phyloP scores from a whole-genome alignment of 2,888 invertebrate species.

The Heteropelma amictum region DNA sequence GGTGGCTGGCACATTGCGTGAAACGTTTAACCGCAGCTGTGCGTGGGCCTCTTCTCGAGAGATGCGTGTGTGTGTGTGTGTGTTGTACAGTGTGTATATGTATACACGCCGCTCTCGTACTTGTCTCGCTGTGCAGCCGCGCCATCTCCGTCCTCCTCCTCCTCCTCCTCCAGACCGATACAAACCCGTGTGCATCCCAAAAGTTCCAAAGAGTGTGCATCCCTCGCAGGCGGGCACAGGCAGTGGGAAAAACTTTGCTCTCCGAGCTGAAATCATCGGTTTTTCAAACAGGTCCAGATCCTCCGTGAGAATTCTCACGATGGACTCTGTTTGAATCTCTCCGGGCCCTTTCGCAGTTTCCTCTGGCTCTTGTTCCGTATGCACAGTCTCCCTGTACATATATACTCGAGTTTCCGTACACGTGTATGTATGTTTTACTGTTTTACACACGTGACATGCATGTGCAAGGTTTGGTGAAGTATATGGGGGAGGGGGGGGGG shows the following conservation, averaged over 20 bases:
- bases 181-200: no score
- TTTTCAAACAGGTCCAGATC: slow-evolving; percentile 17
- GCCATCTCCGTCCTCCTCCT: neutral
- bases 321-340: slow-evolving; percentile 2
- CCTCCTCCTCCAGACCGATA: neutral
- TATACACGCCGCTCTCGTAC: neutral
- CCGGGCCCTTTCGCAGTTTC: slow-evolving; percentile 21
- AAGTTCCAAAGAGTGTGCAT: no score
- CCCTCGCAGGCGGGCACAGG: neutral
- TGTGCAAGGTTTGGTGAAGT: neutral
- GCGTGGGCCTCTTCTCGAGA: slow-evolving; percentile 63
- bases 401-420: neutral
- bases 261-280: slow-evolving; percentile 18
- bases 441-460: slow-evolving; percentile 2
- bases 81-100: no score
- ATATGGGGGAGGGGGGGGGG: neutral
- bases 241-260: neutral
- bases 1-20: slow-evolving; percentile 72
- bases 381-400: neutral
- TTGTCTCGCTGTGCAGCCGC: neutral
- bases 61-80: slow-evolving; percentile 28
- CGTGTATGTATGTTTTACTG: neutral
- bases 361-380: slow-evolving; percentile 2
- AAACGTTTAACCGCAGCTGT: slow-evolving; percentile 76
- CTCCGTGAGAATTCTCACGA: slow-evolving; percentile 55